Evolutionary conservation across 37 sponge, comb jelly and placozoan species (phyloP).

Genomic region (Corticium candelabrum): DNA sequence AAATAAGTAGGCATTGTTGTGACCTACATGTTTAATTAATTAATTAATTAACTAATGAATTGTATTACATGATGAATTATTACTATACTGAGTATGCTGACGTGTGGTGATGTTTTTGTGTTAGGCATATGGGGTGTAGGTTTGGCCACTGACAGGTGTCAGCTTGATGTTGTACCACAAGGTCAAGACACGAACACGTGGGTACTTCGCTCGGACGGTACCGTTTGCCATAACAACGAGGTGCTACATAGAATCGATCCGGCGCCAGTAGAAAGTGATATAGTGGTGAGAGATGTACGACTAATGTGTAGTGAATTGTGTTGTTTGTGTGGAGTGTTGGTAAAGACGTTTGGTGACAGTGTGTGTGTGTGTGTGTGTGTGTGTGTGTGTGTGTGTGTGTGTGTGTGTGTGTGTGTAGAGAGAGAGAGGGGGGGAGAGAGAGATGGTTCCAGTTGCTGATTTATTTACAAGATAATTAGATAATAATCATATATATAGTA

Average conservation of each 20-base stretch:
- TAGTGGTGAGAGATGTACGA: conserved; percentile 39
- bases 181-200: conserved; percentile 73
- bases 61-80: no score
- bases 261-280: conserved; percentile 75
- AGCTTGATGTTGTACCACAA: conserved; percentile 74
- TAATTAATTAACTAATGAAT: no score
- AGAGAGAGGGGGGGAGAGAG: no score
- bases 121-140: conserved; percentile 97
- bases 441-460: no score
- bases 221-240: conserved; percentile 69
- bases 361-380: background rate
- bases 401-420: conserved; percentile 13
- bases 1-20: no score
- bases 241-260: conserved; percentile 43
- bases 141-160: conserved; percentile 59
- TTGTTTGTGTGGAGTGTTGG: background rate
- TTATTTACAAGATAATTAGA: no score
- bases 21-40: no score
- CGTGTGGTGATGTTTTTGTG: background rate
- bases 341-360: no score
- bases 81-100: background rate
- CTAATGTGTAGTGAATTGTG: conserved; percentile 9
- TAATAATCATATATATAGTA: no score
- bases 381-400: background rate
- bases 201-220: conserved; percentile 77